Evolutionary conservation across 2,113 vertebrate genomes (phyloP), one percentile per base, ranked within the genome.

Genomic region (Danionella cerebrum): DNA sequence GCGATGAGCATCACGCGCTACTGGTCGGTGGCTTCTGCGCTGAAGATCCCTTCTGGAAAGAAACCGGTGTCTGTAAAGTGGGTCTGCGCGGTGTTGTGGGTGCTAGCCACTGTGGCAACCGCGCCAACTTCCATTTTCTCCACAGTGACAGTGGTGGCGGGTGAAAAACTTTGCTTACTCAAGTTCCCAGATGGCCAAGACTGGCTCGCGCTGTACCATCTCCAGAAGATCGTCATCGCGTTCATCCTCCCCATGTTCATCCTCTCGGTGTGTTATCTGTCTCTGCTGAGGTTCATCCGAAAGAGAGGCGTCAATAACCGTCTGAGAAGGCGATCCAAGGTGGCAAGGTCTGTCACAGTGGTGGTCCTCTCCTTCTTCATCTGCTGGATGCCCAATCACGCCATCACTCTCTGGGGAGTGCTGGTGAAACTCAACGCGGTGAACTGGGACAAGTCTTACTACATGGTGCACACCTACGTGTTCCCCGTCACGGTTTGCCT

Each of bases 401-500:
- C 86, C 41, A 89, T 91, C 69, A 91, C 89, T 0, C 82, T 91
- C 11, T 91, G 89, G 89, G 89, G 89, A 0, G 89, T 91, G 4
- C 60, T 91, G 54, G 89, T 91, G 12, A 91, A 91, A 74, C 79
- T 91, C 2, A 89, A 89, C 71, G 85, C 77, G 0, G 86, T 78
- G n/a, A 74, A 84, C 66, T 91, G 88, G 88, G 85, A 89, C 24
- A 83, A 76, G 1, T 55, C 84, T 0, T 91, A 88, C 47, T 91
- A 89, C 69, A 76, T 73, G 73, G 78, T 89, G 33, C 89, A 91
- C 79, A 85, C 86, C 0, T 91, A 90, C 10, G 82, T 90, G 27
- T 90, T 89, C 73, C 89, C 89, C 0, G 73, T 90, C 21, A 89
- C 89, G 0, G 85, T 91, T 29, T 90, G 89, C 62, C 65, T 91